Base-by-base conservation (phyloP, 2,888 invertebrate genomes). In the Sphaeridia pumilis region DNA sequence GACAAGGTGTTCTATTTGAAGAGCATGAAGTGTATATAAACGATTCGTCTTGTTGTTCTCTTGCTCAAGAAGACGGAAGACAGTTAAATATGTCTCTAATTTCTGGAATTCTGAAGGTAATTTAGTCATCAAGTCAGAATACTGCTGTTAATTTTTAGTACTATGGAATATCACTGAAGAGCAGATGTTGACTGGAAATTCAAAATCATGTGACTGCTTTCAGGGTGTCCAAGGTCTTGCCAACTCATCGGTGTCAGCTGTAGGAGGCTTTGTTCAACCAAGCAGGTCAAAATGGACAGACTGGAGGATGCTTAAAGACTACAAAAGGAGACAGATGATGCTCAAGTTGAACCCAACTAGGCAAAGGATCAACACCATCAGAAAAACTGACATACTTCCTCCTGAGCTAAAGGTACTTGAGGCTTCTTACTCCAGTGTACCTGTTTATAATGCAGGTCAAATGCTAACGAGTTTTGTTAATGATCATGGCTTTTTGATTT, bases 251-350 rank as follows among this genome's bases (percentile, higher is more conserved):
- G 4, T 43, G 20, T 36, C 38, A 5, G 17, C 17, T 17, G 17
- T 38, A 17, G 38, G 38, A 14, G 38, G 38, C 5, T 38, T 38
- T 7, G 17, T 22, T 22, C 52, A 52, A 34, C 47, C 31, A 2
- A 34, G 38, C 3, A 41, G 52, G 20, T 34, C 17, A 14, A 83
- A 84, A 74, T 90, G 83, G 78, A 79, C 83, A 0, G 84, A 87
- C 69, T 83, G 83, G 77, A 76, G 79, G 67, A 93, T 92, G 87
- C 76, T 83, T 44, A 77, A 85, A 58, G 95, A 97, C 70, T 84
- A 85, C 1, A 87, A 87, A 68, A 77, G 87, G 28, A 78, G 94
- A 49, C 78, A 81, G 66, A 74, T 81, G 67, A 80, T 83, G 1
- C 78, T 80, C 35, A 81, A 89, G 68, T 75, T 82, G 69, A 87